Base-by-base conservation (phyloP, 1,140 invertebrate species). In the Heliconius hermathena region DNA sequence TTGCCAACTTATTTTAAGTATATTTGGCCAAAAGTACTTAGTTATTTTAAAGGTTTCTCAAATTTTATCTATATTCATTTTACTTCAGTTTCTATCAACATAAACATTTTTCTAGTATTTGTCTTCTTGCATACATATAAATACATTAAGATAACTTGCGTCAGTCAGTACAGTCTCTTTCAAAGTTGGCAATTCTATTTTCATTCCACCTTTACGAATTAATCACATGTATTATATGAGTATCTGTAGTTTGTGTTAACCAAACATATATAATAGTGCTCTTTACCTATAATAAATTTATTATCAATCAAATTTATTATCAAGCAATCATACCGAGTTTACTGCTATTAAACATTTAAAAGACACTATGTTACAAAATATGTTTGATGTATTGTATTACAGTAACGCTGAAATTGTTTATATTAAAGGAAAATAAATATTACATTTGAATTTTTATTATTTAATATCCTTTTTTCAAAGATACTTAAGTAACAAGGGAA, bases 231-330 rank as follows among this genome's bases (percentile, higher is more conserved):
- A 82, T 79, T 82, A 74, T 80, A 77, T 72, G 74, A 75, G 76
- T 77, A 86, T 84, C 81, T 77, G 60, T 78, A 74, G 38, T 76
- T 80, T 83, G 79, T 84, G 80, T 83, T 82, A 75, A 83, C 77
- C 76, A 78, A 78, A 83, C 81, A 83, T 83, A 66, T 76, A 80
- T 79, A 74, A 80, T 81, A 86, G 80, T 85, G 84, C 80, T 83
- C 80, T 83, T 86, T 83, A 81, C 73, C 79, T 82, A 85, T 79
- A 66, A 76, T 78, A 78, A 81, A 81, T 81, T 81, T 79, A 81
- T 80, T 60, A n/a, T n/a, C n/a, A n/a, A n/a, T n/a, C n/a, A n/a
- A n/a, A n/a, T n/a, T n/a, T n/a, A n/a, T n/a, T n/a, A n/a, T n/a
- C n/a, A n/a, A n/a, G n/a, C n/a, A 76, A 76, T 80, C 33, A 60